phyloP scores from a whole-genome alignment of 2,888 invertebrate species.

The Leptarthrus brevirostris region DNA sequence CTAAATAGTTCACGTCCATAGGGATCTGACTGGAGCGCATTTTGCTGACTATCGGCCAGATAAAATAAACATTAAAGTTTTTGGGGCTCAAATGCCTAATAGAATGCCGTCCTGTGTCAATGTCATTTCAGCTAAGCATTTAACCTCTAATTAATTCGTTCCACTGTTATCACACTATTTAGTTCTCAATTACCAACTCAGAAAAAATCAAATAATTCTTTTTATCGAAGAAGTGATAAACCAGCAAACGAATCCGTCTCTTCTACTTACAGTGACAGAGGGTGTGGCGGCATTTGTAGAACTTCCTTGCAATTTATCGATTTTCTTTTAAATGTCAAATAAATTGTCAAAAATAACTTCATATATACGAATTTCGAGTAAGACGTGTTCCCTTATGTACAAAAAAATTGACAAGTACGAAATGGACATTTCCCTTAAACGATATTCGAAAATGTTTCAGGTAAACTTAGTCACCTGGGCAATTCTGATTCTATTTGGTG shows the following conservation, averaged over 20 bases:
- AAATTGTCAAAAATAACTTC: no score
- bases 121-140: neutral
- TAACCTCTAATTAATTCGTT: conserved; percentile 9
- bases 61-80: neutral
- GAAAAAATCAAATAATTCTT: neutral
- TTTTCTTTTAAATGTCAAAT: neutral
- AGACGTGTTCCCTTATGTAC: no score
- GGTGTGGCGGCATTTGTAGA: neutral
- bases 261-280: neutral
- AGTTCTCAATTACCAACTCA: neutral
- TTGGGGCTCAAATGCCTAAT: neutral
- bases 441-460: no score
- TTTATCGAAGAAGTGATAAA: conserved; percentile 10
- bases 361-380: no score
- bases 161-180: neutral
- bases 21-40: no score
- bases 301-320: neutral
- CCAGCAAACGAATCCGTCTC: conserved; percentile 3
- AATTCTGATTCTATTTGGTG: neutral
- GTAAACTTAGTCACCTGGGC: no score
- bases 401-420: no score
- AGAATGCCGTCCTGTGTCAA: neutral
- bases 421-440: no score
- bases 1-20: neutral
- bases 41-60: neutral